phyloP scores from a whole-genome alignment of 2,888 invertebrate genomes.

The Dryocosmus kuriphilus region DNA sequence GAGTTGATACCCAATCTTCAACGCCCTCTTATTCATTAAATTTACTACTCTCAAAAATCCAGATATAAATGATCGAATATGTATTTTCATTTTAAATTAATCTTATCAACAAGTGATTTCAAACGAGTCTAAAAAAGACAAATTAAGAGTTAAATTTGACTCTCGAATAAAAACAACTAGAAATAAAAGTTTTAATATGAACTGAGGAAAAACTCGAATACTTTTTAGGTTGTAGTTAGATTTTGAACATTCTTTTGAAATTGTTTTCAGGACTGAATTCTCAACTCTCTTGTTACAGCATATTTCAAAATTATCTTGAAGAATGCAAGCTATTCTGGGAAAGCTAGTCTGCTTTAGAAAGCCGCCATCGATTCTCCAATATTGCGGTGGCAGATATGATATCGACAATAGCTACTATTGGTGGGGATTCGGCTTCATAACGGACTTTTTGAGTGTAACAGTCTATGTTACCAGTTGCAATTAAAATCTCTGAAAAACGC shows the following conservation, averaged over 20 bases:
- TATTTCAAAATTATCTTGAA: constrained; percentile 38
- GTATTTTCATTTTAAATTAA: background rate
- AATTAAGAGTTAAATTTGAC: no score
- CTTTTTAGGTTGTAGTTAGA: no score
- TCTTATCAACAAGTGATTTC: background rate
- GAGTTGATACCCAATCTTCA: constrained; percentile 11
- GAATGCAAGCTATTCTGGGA: constrained; percentile 29
- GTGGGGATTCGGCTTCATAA: constrained; percentile 23
- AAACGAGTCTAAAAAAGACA: no score
- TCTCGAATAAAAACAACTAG: background rate
- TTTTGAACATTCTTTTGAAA: constrained; percentile 2
- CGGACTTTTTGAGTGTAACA: constrained; percentile 34
- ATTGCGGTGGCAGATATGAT: constrained; percentile 38
- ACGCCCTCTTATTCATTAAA: constrained; percentile 7
- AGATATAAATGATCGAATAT: background rate
- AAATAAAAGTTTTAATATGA: no score
- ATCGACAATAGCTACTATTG: constrained; percentile 33
- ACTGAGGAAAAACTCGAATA: background rate
- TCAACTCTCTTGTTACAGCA: constrained; percentile 1
- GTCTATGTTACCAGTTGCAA: background rate
- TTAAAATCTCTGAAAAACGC: constrained; percentile 1
- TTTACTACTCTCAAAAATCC: background rate
- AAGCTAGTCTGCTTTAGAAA: constrained; percentile 29
- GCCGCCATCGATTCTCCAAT: constrained; percentile 25
- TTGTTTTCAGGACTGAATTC: background rate